Base-by-base conservation (phyloP, 2,113 vertebrate species). In the Solea solea region DNA sequence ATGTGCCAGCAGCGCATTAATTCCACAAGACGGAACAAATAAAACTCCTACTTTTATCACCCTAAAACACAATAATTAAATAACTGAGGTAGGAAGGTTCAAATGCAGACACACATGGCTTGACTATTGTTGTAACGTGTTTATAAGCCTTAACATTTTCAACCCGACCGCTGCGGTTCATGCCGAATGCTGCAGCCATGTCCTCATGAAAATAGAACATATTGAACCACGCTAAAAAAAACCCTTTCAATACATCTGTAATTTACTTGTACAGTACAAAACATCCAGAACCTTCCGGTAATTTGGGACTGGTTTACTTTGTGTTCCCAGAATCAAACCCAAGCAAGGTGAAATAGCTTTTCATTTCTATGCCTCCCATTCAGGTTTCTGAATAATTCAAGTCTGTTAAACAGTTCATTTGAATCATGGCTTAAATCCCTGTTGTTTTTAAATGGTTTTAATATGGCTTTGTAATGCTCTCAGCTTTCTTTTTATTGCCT, bases 311-410 rank as follows among this genome's bases (percentile, higher is more conserved):
- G 13, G 54, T 39, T 56, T 40, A 15, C 27, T 40, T 7, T 15
- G 54, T 40, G 27, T 34, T 39, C 28, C 28, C 54, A 8, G 28
- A 39, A 56, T 3, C 8, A 34, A 56, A 54, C 11, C 21, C 5
- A 54, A 54, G 12, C 25, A 28, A 54, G 53, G 53, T 54, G 27
- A 54, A 54, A 21, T 21, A 54, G 25, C 25, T 54, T 54, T 54
- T 34, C 8, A 5, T 14, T 28, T 39, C 34, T n/a, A 9, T n/a
- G 12, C 28, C 4, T 28, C 13, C 34, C 27, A 15, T n/a, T n/a
- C n/a, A 40, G 34, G 27, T 56, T 56, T 7, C 34, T 56, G 27
- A 56, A 56, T 39, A 56, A 56, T 56, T n/a, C 13, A 56, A 13
- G 13, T 56, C 14, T 2, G 8, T n/a, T n/a, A n/a, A 2, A 14